Percentiles rank a stretch among this genome's conserved stretches.
phyloP scores from a whole-genome alignment of 1,140 invertebrate genomes.

The Wiebesia pumilae region DNA sequence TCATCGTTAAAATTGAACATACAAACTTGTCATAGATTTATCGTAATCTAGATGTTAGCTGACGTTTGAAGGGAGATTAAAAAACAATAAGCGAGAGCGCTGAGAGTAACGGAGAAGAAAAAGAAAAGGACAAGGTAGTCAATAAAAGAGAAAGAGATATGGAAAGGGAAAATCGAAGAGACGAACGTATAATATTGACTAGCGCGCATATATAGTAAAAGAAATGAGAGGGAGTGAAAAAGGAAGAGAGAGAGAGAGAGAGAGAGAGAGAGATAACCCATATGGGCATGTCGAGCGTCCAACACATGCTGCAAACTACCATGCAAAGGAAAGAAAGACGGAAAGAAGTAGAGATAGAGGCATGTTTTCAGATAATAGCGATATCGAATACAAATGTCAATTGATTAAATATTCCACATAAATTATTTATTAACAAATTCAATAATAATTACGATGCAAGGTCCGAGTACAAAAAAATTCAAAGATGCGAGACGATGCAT shows the following conservation, averaged over 20 bases:
- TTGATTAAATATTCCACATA: not conserved
- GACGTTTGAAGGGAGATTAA: not conserved
- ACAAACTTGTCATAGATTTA: not conserved
- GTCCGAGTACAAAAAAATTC: not conserved
- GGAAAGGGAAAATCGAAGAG: slow-evolving; percentile 15
- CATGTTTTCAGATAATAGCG: no score
- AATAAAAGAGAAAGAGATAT: no score
- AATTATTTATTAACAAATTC: not conserved
- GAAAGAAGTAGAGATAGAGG: not conserved
- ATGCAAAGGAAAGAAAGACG: not conserved
- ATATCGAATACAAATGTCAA: not conserved
- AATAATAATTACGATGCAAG: not conserved
- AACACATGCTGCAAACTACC: not conserved
- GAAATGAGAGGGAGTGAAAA: not conserved
- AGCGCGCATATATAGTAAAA: not conserved
- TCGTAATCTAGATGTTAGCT: not conserved
- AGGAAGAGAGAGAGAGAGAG: not conserved
- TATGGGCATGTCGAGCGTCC: not conserved
- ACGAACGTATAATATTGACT: slow-evolving; percentile 4
- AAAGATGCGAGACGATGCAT: not conserved
- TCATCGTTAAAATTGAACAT: not conserved
- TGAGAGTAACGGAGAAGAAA: not conserved
- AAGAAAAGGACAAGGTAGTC: no score
- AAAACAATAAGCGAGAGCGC: not conserved
- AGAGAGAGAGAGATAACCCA: not conserved